These are phyloP conservation scores for Bolborhynchus lineola DNA, from an alignment of 2,113 vertebrate genomes.

Conservation along the genomic window DNA sequence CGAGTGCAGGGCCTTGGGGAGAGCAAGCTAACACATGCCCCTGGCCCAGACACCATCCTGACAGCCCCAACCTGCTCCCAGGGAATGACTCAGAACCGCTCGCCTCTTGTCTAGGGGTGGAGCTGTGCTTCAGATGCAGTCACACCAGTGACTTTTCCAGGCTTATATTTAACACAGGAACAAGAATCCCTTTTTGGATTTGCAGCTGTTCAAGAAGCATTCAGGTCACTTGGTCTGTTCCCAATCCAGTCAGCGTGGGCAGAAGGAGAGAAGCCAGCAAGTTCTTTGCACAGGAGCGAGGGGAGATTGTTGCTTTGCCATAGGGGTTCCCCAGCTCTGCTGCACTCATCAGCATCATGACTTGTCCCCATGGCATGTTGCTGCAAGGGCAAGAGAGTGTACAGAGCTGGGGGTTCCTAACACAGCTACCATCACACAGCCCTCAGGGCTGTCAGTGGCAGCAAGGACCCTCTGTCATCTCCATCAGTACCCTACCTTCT, in stretches of 20 bases:
- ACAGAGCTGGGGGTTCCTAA: background rate
- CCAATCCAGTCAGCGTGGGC: background rate
- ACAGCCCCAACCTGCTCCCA: background rate
- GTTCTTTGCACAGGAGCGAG: background rate
- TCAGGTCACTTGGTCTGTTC: background rate
- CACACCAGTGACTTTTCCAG: background rate
- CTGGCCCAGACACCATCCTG: background rate
- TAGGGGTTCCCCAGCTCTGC: background rate
- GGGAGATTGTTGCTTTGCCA: background rate
- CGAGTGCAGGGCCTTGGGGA: background rate
- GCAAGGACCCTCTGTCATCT: background rate
- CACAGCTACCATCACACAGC: background rate
- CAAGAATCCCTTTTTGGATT: background rate
- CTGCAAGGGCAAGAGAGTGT: background rate
- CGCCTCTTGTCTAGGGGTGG: background rate
- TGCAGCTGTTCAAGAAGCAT: background rate
- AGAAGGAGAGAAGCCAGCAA: background rate
- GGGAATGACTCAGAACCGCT: background rate
- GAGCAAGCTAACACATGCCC: background rate
- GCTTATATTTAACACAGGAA: background rate
- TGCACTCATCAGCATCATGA: accelerated
- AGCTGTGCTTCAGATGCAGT: background rate
- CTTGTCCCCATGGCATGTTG: accelerated
- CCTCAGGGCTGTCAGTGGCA: accelerated
- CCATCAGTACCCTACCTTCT: background rate